Base-by-base conservation (phyloP, 1,140 invertebrate genomes). In the Episyrphus balteatus region DNA sequence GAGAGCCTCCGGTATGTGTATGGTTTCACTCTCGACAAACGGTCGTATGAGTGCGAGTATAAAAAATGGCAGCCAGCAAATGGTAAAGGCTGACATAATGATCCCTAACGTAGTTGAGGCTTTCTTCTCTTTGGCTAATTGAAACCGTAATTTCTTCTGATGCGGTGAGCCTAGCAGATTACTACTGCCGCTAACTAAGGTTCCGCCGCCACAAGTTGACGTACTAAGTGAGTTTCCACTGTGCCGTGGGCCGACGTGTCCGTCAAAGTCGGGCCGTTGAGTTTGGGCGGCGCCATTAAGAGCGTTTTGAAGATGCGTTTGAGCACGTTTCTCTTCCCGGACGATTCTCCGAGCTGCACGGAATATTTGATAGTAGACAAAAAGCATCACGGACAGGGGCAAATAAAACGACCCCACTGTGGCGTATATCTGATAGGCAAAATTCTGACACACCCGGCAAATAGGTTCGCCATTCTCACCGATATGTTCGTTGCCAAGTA, bases 1-100 rank as follows among this genome's bases (percentile, higher is more conserved):
- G 76, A 96, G 62, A 73, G 88, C 64, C 76, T 81, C 88, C 73
- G 77, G 82, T 49, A 84, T 84, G 46, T 75, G 70, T 37, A 78
- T 70, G 40, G 73, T 79, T 48, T 78, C 75, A 46, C 59, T 72
- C 5, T 55, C 50, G 5, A 87, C 71, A 59, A 93, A 93, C n/a
- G 82, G 88, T 58, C 82, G 76, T 30, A 95, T 79, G 10, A 95
- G 70, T 2, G 92, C 91, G 31, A 94, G 74, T 8, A 96, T 86
- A 69, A 98, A 97, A 68, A 96, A 99, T 2, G 95, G 95, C 31
- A 98, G 71, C 95, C 94, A 99, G 66, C 94, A 98, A 46, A 96
- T 73, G 13, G 86, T 88, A 61, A 99, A 98, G 1, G 93, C 91
- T 49, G 88, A 93, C 88, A 94, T 92, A 43, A 99, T 96, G 46